A percentile compares a stretch with the other conserved stretches of the same genome.
phyloP scores from a whole-genome alignment of 2,797 vertebrate species.

The Spinus olivaceus region DNA sequence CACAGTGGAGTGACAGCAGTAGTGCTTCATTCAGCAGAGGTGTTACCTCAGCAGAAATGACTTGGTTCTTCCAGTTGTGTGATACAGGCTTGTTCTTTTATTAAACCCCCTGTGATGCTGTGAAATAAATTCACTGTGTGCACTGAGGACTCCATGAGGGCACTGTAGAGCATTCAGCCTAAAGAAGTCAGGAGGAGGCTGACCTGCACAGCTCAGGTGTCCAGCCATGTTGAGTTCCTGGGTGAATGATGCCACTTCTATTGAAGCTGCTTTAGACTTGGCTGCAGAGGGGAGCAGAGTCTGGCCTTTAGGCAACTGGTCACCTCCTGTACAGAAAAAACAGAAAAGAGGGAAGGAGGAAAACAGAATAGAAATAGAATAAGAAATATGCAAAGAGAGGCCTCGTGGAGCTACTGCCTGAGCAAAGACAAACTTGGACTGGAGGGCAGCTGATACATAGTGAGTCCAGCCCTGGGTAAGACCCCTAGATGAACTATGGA shows the following conservation, averaged over 20 bases:
- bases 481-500: background rate
- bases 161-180: background rate
- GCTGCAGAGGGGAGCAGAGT: background rate
- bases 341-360: background rate
- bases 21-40: background rate
- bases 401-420: rapidly evolving
- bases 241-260: background rate
- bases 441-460: rapidly evolving
- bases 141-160: background rate
- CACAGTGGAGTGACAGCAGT: background rate
- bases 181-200: background rate
- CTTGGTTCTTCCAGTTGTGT: background rate
- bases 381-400: background rate
- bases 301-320: background rate
- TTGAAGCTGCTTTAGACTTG: background rate
- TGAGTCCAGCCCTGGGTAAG: background rate
- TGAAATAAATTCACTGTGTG: background rate
- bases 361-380: background rate
- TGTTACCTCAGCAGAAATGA: background rate
- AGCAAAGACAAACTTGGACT: background rate
- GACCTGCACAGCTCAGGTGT: background rate
- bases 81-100: background rate
- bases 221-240: background rate
- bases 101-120: background rate
- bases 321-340: background rate